Conservation (phyloP, 2,797 vertebrate genomes). For the Lycodopsis pacificus region DNA sequence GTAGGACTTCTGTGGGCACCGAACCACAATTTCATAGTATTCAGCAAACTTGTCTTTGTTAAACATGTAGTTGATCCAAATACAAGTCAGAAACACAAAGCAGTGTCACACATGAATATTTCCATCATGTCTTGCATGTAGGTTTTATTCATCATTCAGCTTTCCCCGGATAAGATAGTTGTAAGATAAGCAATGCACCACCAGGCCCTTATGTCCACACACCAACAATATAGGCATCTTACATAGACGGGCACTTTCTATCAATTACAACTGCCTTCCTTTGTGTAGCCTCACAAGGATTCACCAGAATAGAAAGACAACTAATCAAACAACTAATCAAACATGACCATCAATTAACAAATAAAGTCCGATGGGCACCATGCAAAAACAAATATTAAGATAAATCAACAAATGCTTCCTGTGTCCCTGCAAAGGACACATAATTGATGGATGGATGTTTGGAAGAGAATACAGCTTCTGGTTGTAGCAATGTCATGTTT, state of each 20-base stretch:
- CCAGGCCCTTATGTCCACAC: background rate
- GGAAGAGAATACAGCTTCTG: background rate
- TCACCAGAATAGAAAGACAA: background rate
- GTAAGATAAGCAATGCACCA: background rate
- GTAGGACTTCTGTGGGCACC: background rate
- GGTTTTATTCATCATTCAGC: background rate
- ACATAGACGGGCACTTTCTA: background rate
- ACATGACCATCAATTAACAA: background rate
- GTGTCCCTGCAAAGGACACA: no score
- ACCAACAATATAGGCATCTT: background rate
- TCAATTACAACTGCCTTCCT: background rate
- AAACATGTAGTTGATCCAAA: slow-evolving; percentile 16
- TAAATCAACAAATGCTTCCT: background rate
- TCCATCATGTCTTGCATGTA: background rate
- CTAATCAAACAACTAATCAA: background rate
- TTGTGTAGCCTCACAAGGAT: background rate
- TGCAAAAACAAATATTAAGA: background rate
- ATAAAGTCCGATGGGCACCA: background rate
- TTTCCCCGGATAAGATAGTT: background rate
- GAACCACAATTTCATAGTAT: background rate
- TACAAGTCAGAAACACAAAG: background rate
- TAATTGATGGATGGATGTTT: background rate
- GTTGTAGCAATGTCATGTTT: background rate
- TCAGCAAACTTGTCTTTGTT: slow-evolving; percentile 9
- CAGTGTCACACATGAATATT: background rate